These are phyloP conservation scores for Sinonovacula constricta DNA, from an alignment of 1,140 invertebrate genomes.

Conservation along the genomic window DNA sequence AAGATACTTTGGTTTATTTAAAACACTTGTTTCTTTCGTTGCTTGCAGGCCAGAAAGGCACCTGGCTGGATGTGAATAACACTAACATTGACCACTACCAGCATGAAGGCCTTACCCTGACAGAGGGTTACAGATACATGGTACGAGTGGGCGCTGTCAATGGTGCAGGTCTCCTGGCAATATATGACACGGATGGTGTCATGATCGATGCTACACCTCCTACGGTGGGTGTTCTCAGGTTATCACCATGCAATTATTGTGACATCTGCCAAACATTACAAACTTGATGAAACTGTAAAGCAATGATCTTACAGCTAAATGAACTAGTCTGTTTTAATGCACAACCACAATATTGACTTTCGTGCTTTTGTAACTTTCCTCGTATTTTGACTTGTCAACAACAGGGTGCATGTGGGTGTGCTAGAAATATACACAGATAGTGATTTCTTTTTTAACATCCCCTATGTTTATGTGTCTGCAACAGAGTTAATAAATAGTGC, in stretches of 20 bases:
- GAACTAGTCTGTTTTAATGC: neutral
- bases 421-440: no score
- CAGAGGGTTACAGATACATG: slow-evolving; percentile 20
- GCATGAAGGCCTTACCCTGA: neutral
- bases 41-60: neutral
- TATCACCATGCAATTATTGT: neutral
- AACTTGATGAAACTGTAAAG: neutral
- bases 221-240: slow-evolving; percentile 3
- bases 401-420: neutral
- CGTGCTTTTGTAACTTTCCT: neutral
- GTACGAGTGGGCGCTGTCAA: slow-evolving; percentile 26
- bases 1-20: no score
- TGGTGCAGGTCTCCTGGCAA: slow-evolving; percentile 25
- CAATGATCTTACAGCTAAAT: neutral
- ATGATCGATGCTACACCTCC: slow-evolving; percentile 51
- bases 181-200: slow-evolving; percentile 38
- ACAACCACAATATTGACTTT: neutral
- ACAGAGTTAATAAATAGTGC: no score
- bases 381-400: neutral
- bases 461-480: no score
- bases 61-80: slow-evolving; percentile 18
- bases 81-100: neutral
- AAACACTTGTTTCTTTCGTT: neutral
- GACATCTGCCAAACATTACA: neutral
- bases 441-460: no score